Base-by-base conservation (phyloP, 2,797 vertebrate genomes). In the Sardinella longiceps region DNA sequence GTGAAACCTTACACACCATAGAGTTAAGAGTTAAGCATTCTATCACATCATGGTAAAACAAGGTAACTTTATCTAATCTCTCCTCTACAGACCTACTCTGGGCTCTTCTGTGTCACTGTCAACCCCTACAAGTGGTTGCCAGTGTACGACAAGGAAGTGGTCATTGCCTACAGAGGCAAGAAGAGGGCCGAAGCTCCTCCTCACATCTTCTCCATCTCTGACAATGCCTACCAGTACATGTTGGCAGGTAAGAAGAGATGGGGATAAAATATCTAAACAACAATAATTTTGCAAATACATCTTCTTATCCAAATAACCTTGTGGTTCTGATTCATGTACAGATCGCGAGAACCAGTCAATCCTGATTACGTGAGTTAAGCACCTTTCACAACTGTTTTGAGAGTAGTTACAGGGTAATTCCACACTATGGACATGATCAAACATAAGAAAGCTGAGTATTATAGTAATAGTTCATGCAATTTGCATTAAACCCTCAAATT, bases 301-400 rank as follows among this genome's bases (percentile, higher is more conserved):
- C 12, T 50, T 33, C 20, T 74, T 12, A 33, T 37, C 37, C 30
- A 74, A 37, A 20, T 74, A 12, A 81, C 20, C 63, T 43, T 18
- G 33, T 74, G 30, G 15, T 18, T 39, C 39, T 77, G 4, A 77
- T n/a, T 90, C 60, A 80, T n/a, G 88, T 84, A 58, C 81, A 97
- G 97, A 97, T 84, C 93, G 97, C 25, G 96, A 97, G 91, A 97
- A 97, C 92, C 97, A 98, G 93, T 98, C 97, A 70, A 97, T 98
- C 91, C 94, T 98, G 86, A 98, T 98, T 93, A 98, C 97, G 97
- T 98, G 92, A 88, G 97, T 94, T 85, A 37, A 1, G 51, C 46
- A 66, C 23, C 23, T 56, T 39, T 9, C 6, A 74, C 33, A 20
- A 70, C 37, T 77, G 33, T 10, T 2, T 23, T 2, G 2, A 23